Percentiles rank a stretch among this genome's conserved stretches.
phyloP scores from a whole-genome alignment of 2,888 invertebrate species.

The Opisthograptis luteolata region DNA sequence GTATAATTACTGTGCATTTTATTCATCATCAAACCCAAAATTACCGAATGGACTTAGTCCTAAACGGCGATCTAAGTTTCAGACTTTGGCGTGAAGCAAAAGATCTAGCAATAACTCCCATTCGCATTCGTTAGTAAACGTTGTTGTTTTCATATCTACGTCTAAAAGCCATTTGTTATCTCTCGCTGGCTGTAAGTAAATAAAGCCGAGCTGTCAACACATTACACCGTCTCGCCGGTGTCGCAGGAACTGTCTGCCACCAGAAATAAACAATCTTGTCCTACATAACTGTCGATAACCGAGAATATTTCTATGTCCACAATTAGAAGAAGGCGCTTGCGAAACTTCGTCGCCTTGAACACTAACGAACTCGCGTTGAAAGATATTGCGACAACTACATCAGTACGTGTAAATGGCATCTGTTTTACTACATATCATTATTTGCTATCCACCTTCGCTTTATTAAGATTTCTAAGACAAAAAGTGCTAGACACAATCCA shows the following conservation, averaged over 20 bases:
- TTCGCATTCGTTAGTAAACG: too few relatives aligned
- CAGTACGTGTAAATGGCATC: not conserved
- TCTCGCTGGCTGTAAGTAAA: conserved; percentile 19
- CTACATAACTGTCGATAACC: conserved; percentile 66
- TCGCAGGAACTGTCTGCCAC: conserved; percentile 56
- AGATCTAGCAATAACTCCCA: too few relatives aligned
- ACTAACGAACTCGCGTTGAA: conserved; percentile 25
- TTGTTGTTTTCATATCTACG: conserved; percentile 9
- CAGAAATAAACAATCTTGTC: conserved; percentile 69
- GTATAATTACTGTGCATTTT: conserved; percentile 22
- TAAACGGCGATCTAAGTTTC: too few relatives aligned
- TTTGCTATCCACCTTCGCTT: not conserved
- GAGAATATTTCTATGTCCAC: conserved; percentile 50
- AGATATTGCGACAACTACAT: conserved; percentile 16
- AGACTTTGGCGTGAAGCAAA: too few relatives aligned
- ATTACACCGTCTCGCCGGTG: conserved; percentile 43
- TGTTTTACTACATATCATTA: not conserved
- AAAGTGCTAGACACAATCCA: conserved; percentile 16
- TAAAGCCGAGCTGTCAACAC: conserved; percentile 46
- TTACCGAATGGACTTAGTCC: conserved; percentile 48
- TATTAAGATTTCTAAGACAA: conserved; percentile 5
- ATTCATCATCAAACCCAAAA: conserved; percentile 35
- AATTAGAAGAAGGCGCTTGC: conserved; percentile 49
- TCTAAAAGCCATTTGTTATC: conserved; percentile 9
- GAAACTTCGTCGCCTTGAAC: conserved; percentile 47